phyloP scores from a whole-genome alignment of 2,113 vertebrate genomes.

The Cololabis saira region DNA sequence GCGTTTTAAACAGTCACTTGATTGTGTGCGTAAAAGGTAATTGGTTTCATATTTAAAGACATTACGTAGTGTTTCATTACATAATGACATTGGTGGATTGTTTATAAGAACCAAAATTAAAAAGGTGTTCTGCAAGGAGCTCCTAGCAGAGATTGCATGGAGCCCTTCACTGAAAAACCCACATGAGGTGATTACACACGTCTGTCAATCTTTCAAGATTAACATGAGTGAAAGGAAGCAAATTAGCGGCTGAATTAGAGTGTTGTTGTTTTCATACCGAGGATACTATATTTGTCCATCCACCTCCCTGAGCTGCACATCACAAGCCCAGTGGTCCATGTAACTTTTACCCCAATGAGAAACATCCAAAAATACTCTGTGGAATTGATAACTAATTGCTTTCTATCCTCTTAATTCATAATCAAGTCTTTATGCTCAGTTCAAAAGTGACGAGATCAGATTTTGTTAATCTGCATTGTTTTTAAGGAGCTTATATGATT shows the following conservation, averaged over 20 bases:
- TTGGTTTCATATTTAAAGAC: constrained; percentile 73
- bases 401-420: too few species aligned
- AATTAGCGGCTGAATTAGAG: constrained; percentile 82
- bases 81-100: constrained; percentile 70
- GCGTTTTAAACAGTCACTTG: constrained; percentile 46
- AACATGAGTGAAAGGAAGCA: constrained; percentile 77
- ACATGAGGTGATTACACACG: constrained; percentile 68
- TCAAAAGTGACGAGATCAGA: too few species aligned
- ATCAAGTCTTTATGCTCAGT: too few species aligned
- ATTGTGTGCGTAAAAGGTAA: constrained; percentile 67
- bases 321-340: constrained; percentile 29
- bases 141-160: constrained; percentile 47
- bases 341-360: constrained; percentile 24
- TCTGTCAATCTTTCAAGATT: constrained; percentile 83
- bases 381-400: too few species aligned
- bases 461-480: too few species aligned
- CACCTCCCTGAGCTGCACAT: constrained; percentile 36
- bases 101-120: constrained; percentile 77
- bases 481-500: too few species aligned
- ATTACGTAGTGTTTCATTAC: constrained; percentile 77
- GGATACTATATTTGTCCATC: constrained; percentile 27
- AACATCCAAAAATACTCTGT: not conserved
- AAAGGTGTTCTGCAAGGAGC: constrained; percentile 69
- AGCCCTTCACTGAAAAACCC: constrained; percentile 46
- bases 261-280: constrained; percentile 58